Evolutionary conservation across 2,888 invertebrate species (phyloP).

Genomic region (Polylopha cassiicola): DNA sequence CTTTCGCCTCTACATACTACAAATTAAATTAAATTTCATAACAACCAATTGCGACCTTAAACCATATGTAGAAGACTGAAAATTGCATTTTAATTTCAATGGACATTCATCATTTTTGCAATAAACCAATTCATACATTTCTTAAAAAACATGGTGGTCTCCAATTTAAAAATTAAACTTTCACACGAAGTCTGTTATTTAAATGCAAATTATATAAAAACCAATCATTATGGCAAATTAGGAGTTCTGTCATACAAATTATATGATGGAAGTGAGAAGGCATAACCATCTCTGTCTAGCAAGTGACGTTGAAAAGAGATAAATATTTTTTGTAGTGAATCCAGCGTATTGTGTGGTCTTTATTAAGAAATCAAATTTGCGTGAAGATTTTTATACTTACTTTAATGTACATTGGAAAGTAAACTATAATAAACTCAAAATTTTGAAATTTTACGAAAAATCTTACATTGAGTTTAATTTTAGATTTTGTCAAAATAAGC

Average conservation of each 20-base stretch:
- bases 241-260: slow-evolving; percentile 10
- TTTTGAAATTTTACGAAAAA: too few relatives aligned
- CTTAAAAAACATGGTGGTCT: slow-evolving; percentile 20
- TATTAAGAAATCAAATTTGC: slow-evolving; percentile 3
- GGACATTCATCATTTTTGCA: not conserved
- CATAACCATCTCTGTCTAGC: too few relatives aligned
- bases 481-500: too few relatives aligned
- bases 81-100: too few relatives aligned
- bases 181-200: slow-evolving; percentile 18
- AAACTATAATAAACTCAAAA: too few relatives aligned
- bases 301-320: too few relatives aligned
- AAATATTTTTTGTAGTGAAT: not conserved
- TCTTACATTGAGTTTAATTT: too few relatives aligned
- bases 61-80: too few relatives aligned
- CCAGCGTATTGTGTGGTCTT: slow-evolving; percentile 15
- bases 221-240: slow-evolving; percentile 26
- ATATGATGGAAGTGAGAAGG: too few relatives aligned
- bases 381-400: not conserved
- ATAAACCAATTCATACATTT: slow-evolving; percentile 10
- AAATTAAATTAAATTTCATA: too few relatives aligned
- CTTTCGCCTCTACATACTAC: too few relatives aligned
- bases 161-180: slow-evolving; percentile 11
- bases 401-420: not conserved
- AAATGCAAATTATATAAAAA: slow-evolving; percentile 18
- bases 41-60: too few relatives aligned